Base-by-base conservation (phyloP, 2,888 invertebrate species). In the Hermodice carunculata region DNA sequence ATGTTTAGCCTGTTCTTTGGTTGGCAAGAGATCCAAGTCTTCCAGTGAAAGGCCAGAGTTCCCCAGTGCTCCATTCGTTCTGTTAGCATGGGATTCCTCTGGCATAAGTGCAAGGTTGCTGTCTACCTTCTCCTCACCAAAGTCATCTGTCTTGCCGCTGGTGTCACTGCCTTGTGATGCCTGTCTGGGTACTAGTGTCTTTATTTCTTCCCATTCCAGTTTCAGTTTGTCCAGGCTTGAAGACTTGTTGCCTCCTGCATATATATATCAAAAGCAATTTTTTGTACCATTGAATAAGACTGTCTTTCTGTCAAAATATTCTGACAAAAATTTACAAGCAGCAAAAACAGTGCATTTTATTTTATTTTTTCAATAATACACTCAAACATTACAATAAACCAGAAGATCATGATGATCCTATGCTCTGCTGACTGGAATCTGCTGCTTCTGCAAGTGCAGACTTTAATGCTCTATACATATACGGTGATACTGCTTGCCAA, bases 201-300 rank as follows among this genome's bases (percentile, higher is more conserved):
- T 80, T 19, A 82, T 78, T 29, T 81, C 81, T 51, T 80, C 78
- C 76, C 81, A 83, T 57, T 83, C 83, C 22, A 76, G 70, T 67
- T 73, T 72, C 34, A 84, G 68, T 49, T 77, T 80, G 58, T 79
- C 81, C 44, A 82, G 71, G 66, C 74, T 26, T 26, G 49, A n/a
- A n/a, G n/a, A n/a, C n/a, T n/a, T n/a, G n/a, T n/a, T 77, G 26
- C 77, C 70, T 26, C 76, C 63, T 63, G 73, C 31, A 29, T 14
- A 31, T 24, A 26, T 22, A n/a, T n/a, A n/a, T n/a, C n/a, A n/a
- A n/a, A n/a, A n/a, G n/a, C n/a, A n/a, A n/a, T n/a, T n/a, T n/a
- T n/a, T n/a, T n/a, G n/a, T n/a, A n/a, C n/a, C n/a, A n/a, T n/a
- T n/a, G n/a, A n/a, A n/a, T n/a, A n/a, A n/a, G n/a, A n/a, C n/a